Base-by-base conservation (phyloP, 2,888 invertebrate species). In the Nomada flava region DNA sequence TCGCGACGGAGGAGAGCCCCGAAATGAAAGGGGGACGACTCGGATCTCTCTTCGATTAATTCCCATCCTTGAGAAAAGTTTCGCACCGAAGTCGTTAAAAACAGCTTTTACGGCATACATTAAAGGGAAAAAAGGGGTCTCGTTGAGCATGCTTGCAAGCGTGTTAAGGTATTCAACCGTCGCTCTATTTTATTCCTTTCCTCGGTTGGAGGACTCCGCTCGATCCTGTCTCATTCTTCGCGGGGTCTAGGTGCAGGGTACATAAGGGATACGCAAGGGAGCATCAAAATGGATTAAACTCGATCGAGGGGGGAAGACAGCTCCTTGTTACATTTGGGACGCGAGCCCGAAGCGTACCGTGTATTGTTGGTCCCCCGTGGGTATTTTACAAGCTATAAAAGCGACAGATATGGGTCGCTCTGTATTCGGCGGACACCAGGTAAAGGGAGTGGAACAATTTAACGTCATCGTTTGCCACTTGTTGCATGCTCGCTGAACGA, bases 131-230 rank as follows among this genome's bases (percentile, higher is more conserved):
- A 59, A 72, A 52, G 74, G 78, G 82, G 60, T 69, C 76, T 75
- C 72, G 76, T 77, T 69, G 76, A 59, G 65, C 65, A 62, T 82
- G 84, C 86, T 87, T 79, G 86, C 81, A 83, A 88, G 86, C 87
- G 81, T 81, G 87, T 87, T 88, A 84, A 82, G 84, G 77, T 85
- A 67, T 77, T 82, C 81, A 90, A 90, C 90, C 87, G 91, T 88
- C 90, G 89, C 88, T 89, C 87, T 74, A 87, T 90, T 91, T 89
- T 86, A 84, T 87, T 90, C 84, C 64, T 77, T 84, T 80, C 74
- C 76, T 79, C 67, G 68, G 79, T 55, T 67, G 80, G 29, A 71
- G 78, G 70, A 83, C 74, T 63, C 15, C n/a, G 74, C 73, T 78
- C 77, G 47, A 86, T 82, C 87, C 86, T 80, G 84, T 77, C 86